A percentile compares a stretch with the other conserved stretches of the same genome.
Evolutionary conservation across 2,888 invertebrate genomes (phyloP).

Genomic region (Nyleta sp.): DNA sequence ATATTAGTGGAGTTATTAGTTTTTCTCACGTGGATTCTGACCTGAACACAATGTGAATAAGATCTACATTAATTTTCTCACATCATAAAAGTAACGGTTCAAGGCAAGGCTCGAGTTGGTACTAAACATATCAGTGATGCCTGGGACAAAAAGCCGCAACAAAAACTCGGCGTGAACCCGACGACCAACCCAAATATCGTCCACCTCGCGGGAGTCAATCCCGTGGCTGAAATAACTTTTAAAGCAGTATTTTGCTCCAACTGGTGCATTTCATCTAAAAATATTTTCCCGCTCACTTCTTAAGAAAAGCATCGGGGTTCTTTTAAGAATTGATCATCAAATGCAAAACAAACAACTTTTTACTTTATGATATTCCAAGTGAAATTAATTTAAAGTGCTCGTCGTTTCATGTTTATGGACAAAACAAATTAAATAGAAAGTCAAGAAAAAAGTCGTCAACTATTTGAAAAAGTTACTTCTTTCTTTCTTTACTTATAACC

Average conservation of each 20-base stretch:
- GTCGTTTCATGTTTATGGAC: too few species aligned
- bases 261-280: too few species aligned
- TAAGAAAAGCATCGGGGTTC: too few species aligned
- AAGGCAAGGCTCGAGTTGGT: not conserved
- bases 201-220: conserved; percentile 17
- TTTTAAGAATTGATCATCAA: too few species aligned
- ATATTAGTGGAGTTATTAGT: not conserved
- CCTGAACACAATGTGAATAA: conserved; percentile 9
- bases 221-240: conserved; percentile 8
- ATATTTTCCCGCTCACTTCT: not conserved
- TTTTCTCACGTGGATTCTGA: conserved; percentile 11
- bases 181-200: conserved; percentile 23
- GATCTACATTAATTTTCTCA: conserved; percentile 49
- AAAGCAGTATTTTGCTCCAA: too few species aligned
- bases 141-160: conserved; percentile 13
- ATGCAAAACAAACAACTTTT: too few species aligned
- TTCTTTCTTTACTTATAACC: too few species aligned
- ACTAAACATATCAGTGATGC: conserved; percentile 12
- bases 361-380: too few species aligned
- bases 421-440: too few species aligned
- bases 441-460: too few species aligned
- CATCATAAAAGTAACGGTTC: conserved; percentile 53
- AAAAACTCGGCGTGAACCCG: conserved; percentile 23
- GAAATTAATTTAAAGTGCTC: too few species aligned
- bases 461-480: too few species aligned